phyloP scores from a whole-genome alignment of 2,888 invertebrate species.

The Rhimphoctona megacephalus region DNA sequence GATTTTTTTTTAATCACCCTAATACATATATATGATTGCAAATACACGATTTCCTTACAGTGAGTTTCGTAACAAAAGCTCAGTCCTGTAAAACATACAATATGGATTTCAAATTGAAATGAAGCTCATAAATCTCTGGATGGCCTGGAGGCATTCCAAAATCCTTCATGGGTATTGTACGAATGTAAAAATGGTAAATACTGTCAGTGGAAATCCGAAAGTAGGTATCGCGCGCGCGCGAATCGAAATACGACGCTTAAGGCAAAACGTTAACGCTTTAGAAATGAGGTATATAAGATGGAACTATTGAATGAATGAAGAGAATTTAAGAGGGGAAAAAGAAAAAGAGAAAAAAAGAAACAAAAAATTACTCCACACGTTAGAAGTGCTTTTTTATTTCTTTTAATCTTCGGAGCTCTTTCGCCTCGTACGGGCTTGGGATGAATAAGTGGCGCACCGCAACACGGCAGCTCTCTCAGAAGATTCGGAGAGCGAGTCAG shows the following conservation, averaged over 20 bases:
- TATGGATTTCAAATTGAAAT: conserved; percentile 35
- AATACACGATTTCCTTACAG: conserved; percentile 10
- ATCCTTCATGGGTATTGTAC: conserved; percentile 49
- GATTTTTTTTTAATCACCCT: no score
- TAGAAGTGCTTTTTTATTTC: conserved; percentile 56
- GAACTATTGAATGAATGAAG: conserved; percentile 43
- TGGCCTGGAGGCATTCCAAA: conserved; percentile 41
- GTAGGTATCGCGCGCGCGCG: conserved; percentile 34
- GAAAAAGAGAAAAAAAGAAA: not conserved
- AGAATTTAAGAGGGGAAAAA: conserved; percentile 7
- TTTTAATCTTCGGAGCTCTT: conserved; percentile 34
- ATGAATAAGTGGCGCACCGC: conserved; percentile 69
- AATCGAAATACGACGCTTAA: conserved; percentile 24
- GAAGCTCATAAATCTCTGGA: conserved; percentile 37
- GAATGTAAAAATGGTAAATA: conserved; percentile 17
- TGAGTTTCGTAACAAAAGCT: conserved; percentile 30
- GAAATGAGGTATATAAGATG: conserved; percentile 50
- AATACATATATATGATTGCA: not conserved
- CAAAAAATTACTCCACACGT: conserved; percentile 39
- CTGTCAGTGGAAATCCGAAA: conserved; percentile 58
- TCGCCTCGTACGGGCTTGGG: conserved; percentile 30
- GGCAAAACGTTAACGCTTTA: conserved; percentile 57
- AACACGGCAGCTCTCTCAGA: conserved; percentile 60
- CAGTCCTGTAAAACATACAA: conserved; percentile 22
- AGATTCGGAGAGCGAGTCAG: conserved; percentile 43